Evolutionary conservation across 2,797 vertebrate species (phyloP).

Genomic region (Choloepus didactylus): DNA sequence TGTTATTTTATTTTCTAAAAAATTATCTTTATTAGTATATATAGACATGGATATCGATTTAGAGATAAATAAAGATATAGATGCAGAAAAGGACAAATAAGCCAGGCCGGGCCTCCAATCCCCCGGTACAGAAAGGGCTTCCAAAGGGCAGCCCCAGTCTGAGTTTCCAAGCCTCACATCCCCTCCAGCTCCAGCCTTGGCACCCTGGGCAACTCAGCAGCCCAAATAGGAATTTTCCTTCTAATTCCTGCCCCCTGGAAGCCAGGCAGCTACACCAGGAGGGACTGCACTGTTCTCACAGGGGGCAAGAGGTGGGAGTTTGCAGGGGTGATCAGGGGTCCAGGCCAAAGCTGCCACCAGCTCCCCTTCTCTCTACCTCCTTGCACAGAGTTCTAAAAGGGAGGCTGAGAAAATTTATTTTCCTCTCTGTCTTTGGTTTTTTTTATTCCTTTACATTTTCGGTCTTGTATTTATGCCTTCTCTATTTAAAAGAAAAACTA

Average conservation of each 20-base stretch:
- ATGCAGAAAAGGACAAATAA: not conserved
- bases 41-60: not conserved
- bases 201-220: not conserved
- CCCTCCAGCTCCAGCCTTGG: not conserved
- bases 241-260: not conserved
- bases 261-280: not conserved
- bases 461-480: not conserved
- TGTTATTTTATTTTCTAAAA: not conserved
- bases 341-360: not conserved
- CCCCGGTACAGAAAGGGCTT: not conserved
- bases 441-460: not conserved
- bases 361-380: not conserved
- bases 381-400: not conserved
- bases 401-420: not conserved
- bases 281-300: not conserved
- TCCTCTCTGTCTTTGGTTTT: not conserved
- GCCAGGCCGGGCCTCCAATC: not conserved
- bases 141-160: not conserved
- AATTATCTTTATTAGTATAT: not conserved
- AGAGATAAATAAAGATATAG: not conserved
- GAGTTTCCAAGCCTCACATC: fast-evolving
- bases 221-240: not conserved
- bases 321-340: not conserved
- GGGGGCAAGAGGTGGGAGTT: fast-evolving
- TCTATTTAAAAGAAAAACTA: not conserved